Conservation (phyloP, 2,888 invertebrate species). For the Ornithoptera alexandrae region DNA sequence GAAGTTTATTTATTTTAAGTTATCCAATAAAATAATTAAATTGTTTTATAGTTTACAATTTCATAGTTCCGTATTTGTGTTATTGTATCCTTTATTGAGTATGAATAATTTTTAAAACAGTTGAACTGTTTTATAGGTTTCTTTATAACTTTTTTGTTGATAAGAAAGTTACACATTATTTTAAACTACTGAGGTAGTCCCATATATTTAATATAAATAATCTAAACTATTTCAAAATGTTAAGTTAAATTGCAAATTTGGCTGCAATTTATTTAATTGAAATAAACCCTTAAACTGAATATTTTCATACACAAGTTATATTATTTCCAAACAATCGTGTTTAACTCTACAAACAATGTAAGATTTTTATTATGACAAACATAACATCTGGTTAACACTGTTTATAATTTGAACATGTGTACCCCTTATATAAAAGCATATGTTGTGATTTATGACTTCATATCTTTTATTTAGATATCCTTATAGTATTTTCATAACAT, state of each 20-base stretch:
- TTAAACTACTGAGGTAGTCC: neutral
- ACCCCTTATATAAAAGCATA: slow-evolving; percentile 40
- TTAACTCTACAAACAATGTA: slow-evolving; percentile 49
- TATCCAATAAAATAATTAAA: neutral
- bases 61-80: no score
- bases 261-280: neutral
- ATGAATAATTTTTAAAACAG: neutral
- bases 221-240: neutral
- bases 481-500: slow-evolving; percentile 6
- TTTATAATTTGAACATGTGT: slow-evolving; percentile 47
- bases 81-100: neutral
- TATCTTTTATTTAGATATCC: slow-evolving; percentile 8
- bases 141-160: no score
- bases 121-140: no score
- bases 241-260: neutral
- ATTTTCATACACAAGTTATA: neutral
- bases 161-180: neutral
- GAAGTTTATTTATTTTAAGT: neutral
- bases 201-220: neutral
- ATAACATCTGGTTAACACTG: slow-evolving; percentile 38
- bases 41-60: no score
- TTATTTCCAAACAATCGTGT: neutral
- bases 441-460: slow-evolving; percentile 31
- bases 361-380: slow-evolving; percentile 47
- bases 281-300: neutral